Percentiles rank a stretch among this genome's conserved stretches.
Evolutionary conservation across 2,888 invertebrate genomes (phyloP).

Genomic region (Sympetrum striolatum): DNA sequence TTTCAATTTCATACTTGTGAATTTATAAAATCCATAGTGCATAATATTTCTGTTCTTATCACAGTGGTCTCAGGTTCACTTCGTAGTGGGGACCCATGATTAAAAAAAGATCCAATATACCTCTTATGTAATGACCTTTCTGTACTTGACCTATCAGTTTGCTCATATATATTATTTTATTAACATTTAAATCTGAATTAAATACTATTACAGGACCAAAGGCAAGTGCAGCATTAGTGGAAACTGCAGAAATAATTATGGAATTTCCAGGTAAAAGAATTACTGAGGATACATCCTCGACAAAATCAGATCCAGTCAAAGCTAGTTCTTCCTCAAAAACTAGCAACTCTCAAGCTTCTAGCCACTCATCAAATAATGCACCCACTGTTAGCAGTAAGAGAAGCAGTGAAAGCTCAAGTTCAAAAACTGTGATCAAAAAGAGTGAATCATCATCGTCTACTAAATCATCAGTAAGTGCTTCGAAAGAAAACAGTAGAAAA

Average conservation of each 20-base stretch:
- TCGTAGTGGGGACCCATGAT: too few species aligned
- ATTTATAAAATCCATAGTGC: too few species aligned
- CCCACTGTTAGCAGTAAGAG: not conserved
- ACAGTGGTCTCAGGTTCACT: too few species aligned
- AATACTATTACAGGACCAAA: conserved; percentile 46
- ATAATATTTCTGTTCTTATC: too few species aligned
- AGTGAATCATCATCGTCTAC: too few species aligned
- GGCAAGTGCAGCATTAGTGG: conserved; percentile 44
- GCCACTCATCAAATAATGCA: not conserved
- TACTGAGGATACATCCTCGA: not conserved
- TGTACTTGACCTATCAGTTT: not conserved
- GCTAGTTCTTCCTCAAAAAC: not conserved
- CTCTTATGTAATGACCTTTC: too few species aligned
- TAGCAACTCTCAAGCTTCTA: not conserved
- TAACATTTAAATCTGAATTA: too few species aligned
- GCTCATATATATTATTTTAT: too few species aligned
- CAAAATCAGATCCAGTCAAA: not conserved
- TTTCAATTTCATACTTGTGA: too few species aligned
- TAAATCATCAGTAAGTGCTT: too few species aligned
- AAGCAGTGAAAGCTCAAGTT: not conserved
- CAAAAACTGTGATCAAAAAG: too few species aligned
- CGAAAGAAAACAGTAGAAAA: not conserved
- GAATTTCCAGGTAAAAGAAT: conserved; percentile 44
- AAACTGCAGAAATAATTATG: conserved; percentile 47
- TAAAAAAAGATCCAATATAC: too few species aligned